A percentile compares a stretch with the other conserved stretches of the same genome.
phyloP scores from a whole-genome alignment of 2,888 invertebrate species.

The Hirtodrosophila trivittata region DNA sequence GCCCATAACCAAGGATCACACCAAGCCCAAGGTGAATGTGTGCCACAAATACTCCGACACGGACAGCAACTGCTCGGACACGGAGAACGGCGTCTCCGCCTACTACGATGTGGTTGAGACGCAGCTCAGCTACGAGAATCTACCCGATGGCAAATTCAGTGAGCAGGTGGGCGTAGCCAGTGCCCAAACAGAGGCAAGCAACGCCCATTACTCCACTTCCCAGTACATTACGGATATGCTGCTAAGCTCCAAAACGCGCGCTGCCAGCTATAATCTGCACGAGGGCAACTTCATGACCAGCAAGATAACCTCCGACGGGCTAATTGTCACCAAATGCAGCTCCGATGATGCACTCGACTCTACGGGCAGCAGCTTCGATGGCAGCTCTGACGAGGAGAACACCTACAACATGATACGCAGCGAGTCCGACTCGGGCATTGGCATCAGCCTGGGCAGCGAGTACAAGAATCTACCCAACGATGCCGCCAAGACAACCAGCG shows the following conservation, averaged over 20 bases:
- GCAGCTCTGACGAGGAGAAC: slow-evolving; percentile 84
- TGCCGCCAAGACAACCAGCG: slow-evolving; percentile 41
- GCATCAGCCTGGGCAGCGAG: slow-evolving; percentile 83
- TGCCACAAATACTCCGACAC: slow-evolving; percentile 86
- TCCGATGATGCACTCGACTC: slow-evolving; percentile 84
- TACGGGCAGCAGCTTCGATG: slow-evolving; percentile 83
- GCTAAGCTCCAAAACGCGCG: slow-evolving; percentile 82
- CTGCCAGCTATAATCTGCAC: slow-evolving; percentile 83
- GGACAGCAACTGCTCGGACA: slow-evolving; percentile 87
- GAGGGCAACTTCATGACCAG: slow-evolving; percentile 84
- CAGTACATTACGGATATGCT: slow-evolving; percentile 84
- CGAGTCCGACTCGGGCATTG: slow-evolving; percentile 84
- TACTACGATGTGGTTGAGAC: slow-evolving; percentile 84
- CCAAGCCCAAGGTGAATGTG: slow-evolving; percentile 88
- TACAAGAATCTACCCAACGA: slow-evolving; percentile 69
- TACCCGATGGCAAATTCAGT: slow-evolving; percentile 82
- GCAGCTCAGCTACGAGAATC: slow-evolving; percentile 82
- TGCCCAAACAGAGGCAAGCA: slow-evolving; percentile 48
- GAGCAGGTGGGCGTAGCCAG: slow-evolving; percentile 69
- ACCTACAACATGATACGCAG: slow-evolving; percentile 84
- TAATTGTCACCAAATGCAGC: slow-evolving; percentile 83
- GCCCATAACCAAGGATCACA: slow-evolving; percentile 87
- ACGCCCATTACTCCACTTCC: slow-evolving; percentile 77
- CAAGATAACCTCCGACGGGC: slow-evolving; percentile 84
- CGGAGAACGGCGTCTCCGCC: slow-evolving; percentile 84